Percentiles rank a stretch among this genome's conserved stretches.
Evolutionary conservation across 2,113 vertebrate genomes (phyloP).

Genomic region (Catagonus wagneri): DNA sequence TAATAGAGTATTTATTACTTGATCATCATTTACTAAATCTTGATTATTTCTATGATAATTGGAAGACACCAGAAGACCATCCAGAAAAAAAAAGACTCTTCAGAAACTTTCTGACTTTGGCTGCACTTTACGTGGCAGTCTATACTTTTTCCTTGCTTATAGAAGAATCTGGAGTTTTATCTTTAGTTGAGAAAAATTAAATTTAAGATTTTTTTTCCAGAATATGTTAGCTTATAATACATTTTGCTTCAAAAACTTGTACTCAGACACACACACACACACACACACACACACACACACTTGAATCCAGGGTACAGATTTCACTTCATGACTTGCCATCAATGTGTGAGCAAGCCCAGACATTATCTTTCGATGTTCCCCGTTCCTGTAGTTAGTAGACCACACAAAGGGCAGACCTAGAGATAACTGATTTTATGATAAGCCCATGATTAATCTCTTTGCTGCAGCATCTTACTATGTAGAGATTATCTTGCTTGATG

Average conservation of each 20-base stretch:
- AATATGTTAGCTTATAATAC: neutral
- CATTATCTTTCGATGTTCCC: neutral
- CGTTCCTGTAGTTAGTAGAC: neutral
- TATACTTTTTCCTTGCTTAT: neutral
- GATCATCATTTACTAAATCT: neutral
- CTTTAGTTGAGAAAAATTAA: constrained; percentile 7
- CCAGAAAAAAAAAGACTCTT: neutral
- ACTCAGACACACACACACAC: neutral
- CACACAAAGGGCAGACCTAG: neutral
- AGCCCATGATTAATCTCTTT: neutral
- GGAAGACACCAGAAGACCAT: neutral
- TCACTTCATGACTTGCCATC: neutral
- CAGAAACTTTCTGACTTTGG: neutral
- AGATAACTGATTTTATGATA: neutral
- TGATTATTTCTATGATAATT: neutral
- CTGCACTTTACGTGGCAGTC: neutral
- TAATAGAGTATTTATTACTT: neutral
- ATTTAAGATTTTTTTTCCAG: neutral
- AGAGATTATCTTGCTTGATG: neutral
- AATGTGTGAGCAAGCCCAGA: neutral
- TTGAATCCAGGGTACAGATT: neutral
- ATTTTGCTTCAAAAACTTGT: neutral
- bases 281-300: neutral
- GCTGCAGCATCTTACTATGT: neutral
- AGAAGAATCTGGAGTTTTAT: neutral